Percentiles rank a stretch among this genome's conserved stretches.
phyloP scores from a whole-genome alignment of 2,797 vertebrate species.

The Bucorvus abyssinicus region DNA sequence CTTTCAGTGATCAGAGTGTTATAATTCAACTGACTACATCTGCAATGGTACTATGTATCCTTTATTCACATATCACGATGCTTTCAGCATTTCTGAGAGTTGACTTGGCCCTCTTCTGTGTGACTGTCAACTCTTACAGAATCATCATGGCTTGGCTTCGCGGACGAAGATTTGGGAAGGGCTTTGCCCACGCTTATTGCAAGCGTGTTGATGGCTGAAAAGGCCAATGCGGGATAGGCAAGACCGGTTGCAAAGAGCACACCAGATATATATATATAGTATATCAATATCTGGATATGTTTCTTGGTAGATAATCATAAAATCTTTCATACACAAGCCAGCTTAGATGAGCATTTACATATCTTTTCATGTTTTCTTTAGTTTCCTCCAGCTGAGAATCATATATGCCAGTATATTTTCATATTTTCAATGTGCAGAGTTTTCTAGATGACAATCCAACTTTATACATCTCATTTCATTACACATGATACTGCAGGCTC shows the following conservation, averaged over 20 bases:
- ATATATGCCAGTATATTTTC: slow-evolving; percentile 25
- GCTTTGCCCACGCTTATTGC: no score
- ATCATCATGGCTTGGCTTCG: no score
- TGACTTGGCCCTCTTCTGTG: not conserved
- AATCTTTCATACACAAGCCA: not conserved
- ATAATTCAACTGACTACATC: not conserved
- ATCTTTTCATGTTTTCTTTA: slow-evolving; percentile 38
- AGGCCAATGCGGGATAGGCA: no score
- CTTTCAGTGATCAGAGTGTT: not conserved
- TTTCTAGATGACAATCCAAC: not conserved
- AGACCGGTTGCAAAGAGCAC: no score
- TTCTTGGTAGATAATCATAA: slow-evolving; percentile 2
- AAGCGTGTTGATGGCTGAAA: no score
- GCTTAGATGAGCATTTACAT: slow-evolving; percentile 8
- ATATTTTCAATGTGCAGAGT: not conserved
- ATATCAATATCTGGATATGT: slow-evolving; percentile 3
- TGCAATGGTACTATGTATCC: not conserved
- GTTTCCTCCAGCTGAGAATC: not conserved
- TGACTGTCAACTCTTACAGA: not conserved
- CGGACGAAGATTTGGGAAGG: no score
- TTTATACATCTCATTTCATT: not conserved
- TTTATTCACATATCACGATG: not conserved
- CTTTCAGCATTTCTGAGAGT: not conserved
- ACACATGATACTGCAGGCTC: not conserved
- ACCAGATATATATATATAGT: no score